phyloP scores from a whole-genome alignment of 1,140 invertebrate species.

The Drosophila dunni region DNA sequence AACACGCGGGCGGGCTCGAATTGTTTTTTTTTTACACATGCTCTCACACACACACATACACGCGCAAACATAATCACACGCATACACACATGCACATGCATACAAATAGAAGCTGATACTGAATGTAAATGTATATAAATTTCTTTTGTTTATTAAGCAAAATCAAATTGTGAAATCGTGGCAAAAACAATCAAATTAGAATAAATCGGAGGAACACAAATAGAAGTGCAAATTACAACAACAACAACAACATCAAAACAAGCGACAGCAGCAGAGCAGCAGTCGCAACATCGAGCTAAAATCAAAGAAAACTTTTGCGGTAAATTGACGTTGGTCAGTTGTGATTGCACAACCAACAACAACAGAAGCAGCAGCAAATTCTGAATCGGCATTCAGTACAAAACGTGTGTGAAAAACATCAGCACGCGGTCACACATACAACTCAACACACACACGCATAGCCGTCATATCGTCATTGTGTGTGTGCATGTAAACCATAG shows the following conservation, averaged over 20 bases:
- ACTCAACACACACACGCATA: constrained; percentile 3
- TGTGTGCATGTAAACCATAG: constrained; percentile 17
- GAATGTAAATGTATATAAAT: constrained; percentile 37
- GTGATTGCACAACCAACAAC: constrained; percentile 48
- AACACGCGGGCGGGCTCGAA: constrained; percentile 44
- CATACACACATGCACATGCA: constrained; percentile 2
- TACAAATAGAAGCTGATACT: constrained; percentile 22
- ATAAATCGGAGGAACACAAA: constrained; percentile 15
- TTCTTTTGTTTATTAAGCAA: constrained; percentile 55
- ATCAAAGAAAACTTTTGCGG: constrained; percentile 9
- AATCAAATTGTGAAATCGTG: constrained; percentile 52
- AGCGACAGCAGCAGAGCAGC: neutral
- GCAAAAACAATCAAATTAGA: constrained; percentile 35
- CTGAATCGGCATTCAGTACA: constrained; percentile 41
- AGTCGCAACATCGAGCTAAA: constrained; percentile 16
- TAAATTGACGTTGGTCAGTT: constrained; percentile 52
- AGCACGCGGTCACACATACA: constrained; percentile 49
- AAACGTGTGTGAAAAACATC: constrained; percentile 51
- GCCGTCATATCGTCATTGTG: neutral
- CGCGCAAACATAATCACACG: neutral
- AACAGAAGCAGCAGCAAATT: constrained; percentile 18
- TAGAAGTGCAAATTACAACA: constrained; percentile 33
- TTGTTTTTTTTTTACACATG: constrained; percentile 31
- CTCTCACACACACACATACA: constrained; percentile 4
- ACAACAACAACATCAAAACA: constrained; percentile 1